Conservation (phyloP, 37 sponge, comb jelly and placozoan species). For the Tethya wilhelma region DNA sequence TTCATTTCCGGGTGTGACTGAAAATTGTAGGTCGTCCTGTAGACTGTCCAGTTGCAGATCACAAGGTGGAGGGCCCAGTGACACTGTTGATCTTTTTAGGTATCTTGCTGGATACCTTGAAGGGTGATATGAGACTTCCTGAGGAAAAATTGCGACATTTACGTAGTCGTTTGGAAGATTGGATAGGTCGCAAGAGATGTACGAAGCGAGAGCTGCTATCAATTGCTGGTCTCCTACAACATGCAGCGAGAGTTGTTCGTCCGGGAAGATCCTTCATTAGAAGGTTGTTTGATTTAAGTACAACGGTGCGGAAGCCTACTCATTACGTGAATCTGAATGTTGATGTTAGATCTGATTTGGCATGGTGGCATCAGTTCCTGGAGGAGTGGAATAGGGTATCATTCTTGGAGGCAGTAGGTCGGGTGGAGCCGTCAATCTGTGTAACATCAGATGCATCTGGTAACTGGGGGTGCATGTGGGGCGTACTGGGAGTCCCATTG, state of each 20-base stretch:
- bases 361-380: not conserved
- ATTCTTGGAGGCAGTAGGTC: not conserved
- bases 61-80: too few species aligned
- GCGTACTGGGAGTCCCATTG: slow-evolving; percentile 13
- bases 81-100: too few species aligned
- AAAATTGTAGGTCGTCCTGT: too few species aligned
- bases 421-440: not conserved
- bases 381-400: not conserved
- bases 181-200: too few species aligned
- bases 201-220: not conserved
- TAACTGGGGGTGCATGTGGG: slow-evolving; percentile 29
- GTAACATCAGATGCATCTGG: slow-evolving; percentile 36
- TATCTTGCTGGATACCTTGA: too few species aligned
- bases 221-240: not conserved
- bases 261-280: slow-evolving; percentile 3
- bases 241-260: not conserved
- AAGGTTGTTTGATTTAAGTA: not conserved
- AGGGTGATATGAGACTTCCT: too few species aligned
- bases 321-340: not conserved
- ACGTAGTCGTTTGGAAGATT: too few species aligned
- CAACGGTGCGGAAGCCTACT: too few species aligned
- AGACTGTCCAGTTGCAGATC: too few species aligned
- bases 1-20: too few species aligned
- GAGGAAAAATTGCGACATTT: too few species aligned
- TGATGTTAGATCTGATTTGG: not conserved